phyloP scores from a whole-genome alignment of 2,797 vertebrate species.

The Gambusia yucatana region DNA sequence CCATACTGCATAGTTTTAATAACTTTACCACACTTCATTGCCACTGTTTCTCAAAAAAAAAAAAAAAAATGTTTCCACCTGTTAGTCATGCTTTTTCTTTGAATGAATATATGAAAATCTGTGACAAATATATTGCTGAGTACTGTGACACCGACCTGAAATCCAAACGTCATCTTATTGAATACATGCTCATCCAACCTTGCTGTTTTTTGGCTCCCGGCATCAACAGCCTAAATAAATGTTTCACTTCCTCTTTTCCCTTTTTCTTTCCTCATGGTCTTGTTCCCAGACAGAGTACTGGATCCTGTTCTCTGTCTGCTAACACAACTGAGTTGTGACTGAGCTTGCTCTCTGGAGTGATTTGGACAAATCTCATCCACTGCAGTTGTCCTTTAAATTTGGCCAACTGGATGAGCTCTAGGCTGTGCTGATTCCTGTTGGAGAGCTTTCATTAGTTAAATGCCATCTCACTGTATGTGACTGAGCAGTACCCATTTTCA shows the following conservation, averaged over 20 bases:
- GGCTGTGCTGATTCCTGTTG: constrained; percentile 38
- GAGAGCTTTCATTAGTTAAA: constrained; percentile 56
- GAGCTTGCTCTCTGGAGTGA: constrained; percentile 1
- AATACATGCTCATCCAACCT: background rate
- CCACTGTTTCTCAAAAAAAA: background rate
- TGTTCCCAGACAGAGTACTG: background rate
- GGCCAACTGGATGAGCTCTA: constrained; percentile 34
- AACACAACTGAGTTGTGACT: background rate
- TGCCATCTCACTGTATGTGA: constrained; percentile 50
- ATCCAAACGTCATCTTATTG: background rate
- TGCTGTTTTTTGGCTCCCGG: background rate
- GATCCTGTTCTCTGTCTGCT: background rate
- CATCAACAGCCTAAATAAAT: background rate
- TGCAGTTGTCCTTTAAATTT: constrained; percentile 38
- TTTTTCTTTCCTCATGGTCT: background rate
- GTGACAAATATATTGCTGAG: background rate
- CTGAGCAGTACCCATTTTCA: constrained; percentile 37
- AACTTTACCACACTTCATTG: background rate
- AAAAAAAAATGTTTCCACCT: background rate
- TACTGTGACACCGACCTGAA: background rate
- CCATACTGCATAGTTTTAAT: background rate
- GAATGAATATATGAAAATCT: background rate
- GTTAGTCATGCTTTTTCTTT: background rate
- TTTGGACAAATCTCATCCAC: background rate
- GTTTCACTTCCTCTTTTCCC: background rate